Evolutionary conservation across 2,113 vertebrate species (phyloP).

Genomic region (Amphiprion percula): DNA sequence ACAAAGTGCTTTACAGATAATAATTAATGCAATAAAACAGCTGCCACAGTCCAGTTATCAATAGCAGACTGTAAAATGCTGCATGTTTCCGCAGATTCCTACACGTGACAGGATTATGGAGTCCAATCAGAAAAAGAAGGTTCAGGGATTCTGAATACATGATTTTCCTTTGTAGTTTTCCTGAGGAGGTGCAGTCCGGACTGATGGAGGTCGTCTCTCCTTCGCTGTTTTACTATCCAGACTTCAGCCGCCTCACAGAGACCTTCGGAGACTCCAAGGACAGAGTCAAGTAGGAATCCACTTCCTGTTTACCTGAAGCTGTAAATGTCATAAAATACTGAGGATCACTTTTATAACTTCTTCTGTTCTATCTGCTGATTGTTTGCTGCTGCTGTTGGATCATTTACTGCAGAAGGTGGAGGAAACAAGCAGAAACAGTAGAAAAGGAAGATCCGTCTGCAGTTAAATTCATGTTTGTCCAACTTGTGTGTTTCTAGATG

Average conservation of each 20-base stretch:
- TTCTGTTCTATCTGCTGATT: no score
- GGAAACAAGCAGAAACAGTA: not conserved
- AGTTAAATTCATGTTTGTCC: not conserved
- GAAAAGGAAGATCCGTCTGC: not conserved
- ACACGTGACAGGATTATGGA: no score
- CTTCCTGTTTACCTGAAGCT: not conserved
- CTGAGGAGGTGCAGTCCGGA: constrained; percentile 56
- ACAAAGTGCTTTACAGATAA: no score
- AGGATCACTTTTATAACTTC: no score
- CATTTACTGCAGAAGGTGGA: not conserved
- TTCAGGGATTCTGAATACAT: no score
- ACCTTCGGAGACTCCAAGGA: constrained; percentile 85
- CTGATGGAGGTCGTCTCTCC: constrained; percentile 68
- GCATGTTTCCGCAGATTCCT: no score
- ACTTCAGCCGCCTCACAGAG: constrained; percentile 78
- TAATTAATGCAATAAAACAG: no score
- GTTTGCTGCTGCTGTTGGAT: no score
- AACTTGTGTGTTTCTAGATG: constrained; percentile 80
- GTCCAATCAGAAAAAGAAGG: no score
- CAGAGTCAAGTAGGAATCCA: constrained; percentile 84
- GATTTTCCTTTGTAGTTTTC: constrained; percentile 45
- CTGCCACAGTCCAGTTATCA: no score
- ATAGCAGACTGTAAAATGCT: no score
- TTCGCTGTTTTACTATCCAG: constrained; percentile 70
- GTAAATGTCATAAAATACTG: not conserved